Conservation (phyloP, 1,140 invertebrate genomes). For the Zophobas morio region DNA sequence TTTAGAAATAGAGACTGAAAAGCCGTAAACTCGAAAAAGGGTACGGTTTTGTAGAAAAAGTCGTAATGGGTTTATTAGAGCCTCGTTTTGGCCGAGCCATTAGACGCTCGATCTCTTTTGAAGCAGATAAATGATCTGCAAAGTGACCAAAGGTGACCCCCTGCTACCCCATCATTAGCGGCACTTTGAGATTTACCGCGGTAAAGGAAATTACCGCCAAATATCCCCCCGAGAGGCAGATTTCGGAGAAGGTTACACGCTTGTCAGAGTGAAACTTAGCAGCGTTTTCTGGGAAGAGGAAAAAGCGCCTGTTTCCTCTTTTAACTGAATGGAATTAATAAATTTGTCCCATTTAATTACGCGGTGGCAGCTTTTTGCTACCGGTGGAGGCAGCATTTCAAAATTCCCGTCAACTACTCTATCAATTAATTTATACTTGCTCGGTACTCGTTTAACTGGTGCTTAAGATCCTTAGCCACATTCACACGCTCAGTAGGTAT, state of each 20-base stretch:
- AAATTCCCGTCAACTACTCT: background rate
- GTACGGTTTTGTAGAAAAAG: too few relatives aligned
- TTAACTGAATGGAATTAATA: background rate
- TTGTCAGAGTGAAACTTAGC: background rate
- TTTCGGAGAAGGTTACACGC: slow-evolving; percentile 5
- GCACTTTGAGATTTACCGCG: slow-evolving; percentile 50
- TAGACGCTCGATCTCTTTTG: slow-evolving; percentile 51
- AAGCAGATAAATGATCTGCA: slow-evolving; percentile 56
- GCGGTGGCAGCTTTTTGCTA: background rate
- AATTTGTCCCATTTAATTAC: slow-evolving; percentile 21
- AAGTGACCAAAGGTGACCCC: slow-evolving; percentile 58
- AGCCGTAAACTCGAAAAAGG: too few relatives aligned
- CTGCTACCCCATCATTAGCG: slow-evolving; percentile 58
- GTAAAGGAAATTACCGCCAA: slow-evolving; percentile 1
- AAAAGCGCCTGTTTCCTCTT: background rate
- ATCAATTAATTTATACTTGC: slow-evolving; percentile 22
- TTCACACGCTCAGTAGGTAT: slow-evolving; percentile 38
- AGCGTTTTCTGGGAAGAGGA: background rate
- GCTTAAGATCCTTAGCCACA: slow-evolving; percentile 5
- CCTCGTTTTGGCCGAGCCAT: slow-evolving; percentile 25
- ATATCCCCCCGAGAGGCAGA: background rate
- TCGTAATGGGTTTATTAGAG: too few relatives aligned
- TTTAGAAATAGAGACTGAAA: too few relatives aligned
- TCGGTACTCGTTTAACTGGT: slow-evolving; percentile 7
- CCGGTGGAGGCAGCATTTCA: background rate